Conservation (phyloP, 2,113 vertebrate species). For the Gavia stellata region DNA sequence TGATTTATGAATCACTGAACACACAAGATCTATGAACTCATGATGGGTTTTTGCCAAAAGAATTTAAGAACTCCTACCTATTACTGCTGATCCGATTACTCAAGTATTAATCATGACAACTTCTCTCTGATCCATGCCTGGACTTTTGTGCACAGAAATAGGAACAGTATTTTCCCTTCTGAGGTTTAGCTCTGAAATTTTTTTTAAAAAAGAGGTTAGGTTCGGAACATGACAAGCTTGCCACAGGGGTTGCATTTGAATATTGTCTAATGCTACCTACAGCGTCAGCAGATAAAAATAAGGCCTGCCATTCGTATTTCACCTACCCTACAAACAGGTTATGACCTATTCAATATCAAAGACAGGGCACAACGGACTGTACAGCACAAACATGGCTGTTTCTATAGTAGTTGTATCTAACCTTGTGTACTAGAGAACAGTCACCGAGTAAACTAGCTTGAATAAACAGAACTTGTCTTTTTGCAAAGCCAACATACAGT, state of each 20-base stretch:
- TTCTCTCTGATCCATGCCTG: background rate
- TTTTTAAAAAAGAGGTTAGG: background rate
- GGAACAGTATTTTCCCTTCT: background rate
- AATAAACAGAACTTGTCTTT: background rate
- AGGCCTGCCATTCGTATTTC: background rate
- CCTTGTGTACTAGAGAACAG: background rate
- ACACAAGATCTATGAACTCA: background rate
- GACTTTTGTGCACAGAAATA: background rate
- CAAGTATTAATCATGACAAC: background rate
- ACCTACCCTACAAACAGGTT: background rate
- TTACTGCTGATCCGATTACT: background rate
- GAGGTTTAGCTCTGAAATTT: background rate
- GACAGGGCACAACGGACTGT: background rate
- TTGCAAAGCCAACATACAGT: background rate
- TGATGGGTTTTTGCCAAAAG: background rate
- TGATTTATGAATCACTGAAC: background rate
- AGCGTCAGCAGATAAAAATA: background rate
- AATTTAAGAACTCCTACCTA: background rate
- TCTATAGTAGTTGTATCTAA: background rate
- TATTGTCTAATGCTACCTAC: background rate
- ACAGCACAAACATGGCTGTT: background rate
- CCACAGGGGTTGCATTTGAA: background rate
- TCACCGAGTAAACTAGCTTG: background rate
- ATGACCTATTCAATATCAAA: background rate
- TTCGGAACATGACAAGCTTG: background rate